A percentile compares a stretch with the other conserved stretches of the same genome.
Evolutionary conservation across 2,888 invertebrate genomes (phyloP).

Genomic region (Tenthredo distinguenda): DNA sequence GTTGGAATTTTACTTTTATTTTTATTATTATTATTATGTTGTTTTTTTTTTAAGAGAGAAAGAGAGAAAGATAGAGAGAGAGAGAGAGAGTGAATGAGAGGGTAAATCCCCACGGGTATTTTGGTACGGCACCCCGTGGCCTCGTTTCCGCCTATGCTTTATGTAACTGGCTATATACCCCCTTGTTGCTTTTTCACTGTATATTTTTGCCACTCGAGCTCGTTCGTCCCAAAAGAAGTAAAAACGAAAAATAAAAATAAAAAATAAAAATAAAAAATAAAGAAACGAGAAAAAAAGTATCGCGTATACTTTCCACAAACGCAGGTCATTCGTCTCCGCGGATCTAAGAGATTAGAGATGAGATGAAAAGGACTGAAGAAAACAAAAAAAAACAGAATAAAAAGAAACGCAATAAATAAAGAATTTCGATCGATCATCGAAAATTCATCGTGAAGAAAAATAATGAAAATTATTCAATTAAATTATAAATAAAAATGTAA

Average conservation of each 20-base stretch:
- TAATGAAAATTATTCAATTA: neutral
- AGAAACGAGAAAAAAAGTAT: neutral
- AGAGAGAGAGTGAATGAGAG: slow-evolving; percentile 12
- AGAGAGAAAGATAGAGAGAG: neutral
- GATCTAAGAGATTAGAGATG: neutral
- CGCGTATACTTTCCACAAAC: neutral
- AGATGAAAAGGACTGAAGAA: neutral
- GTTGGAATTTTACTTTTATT: slow-evolving; percentile 71
- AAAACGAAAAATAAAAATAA: neutral
- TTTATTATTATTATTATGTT: slow-evolving; percentile 10
- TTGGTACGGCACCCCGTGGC: slow-evolving; percentile 73
- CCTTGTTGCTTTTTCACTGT: slow-evolving; percentile 56
- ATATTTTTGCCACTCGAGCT: slow-evolving; percentile 39
- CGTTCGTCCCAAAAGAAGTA: neutral
- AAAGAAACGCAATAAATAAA: neutral
- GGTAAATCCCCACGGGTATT: slow-evolving; percentile 68
- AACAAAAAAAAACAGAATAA: neutral
- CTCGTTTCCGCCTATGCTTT: slow-evolving; percentile 75
- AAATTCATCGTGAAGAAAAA: neutral
- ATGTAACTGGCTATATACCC: slow-evolving; percentile 67
- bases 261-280: neutral
- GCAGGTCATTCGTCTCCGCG: neutral
- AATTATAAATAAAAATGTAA: neutral
- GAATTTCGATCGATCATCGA: neutral
- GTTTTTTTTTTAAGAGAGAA: neutral